A percentile compares a stretch with the other conserved stretches of the same genome.
Evolutionary conservation across 64 coral and sea anemone genomes (phyloP).

Genomic region (Platygyra sinensis): DNA sequence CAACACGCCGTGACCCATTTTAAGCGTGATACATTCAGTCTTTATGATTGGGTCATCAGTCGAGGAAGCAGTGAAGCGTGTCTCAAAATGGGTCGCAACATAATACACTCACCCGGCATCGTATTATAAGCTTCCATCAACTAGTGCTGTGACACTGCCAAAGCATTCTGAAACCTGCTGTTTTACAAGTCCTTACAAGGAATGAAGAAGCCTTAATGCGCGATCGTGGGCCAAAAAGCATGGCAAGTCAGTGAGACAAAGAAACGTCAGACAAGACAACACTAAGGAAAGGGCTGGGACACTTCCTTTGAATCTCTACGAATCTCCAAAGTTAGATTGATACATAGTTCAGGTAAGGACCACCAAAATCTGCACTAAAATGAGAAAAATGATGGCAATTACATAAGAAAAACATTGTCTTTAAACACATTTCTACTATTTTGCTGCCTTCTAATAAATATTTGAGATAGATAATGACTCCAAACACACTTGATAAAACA

Average conservation of each 20-base stretch:
- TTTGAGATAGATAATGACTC: constrained; percentile 51
- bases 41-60: constrained; percentile 60
- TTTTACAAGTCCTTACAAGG: constrained; percentile 40
- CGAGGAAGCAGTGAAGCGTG: constrained; percentile 47
- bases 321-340: constrained; percentile 71
- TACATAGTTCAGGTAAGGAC: constrained; percentile 50
- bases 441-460: constrained; percentile 71
- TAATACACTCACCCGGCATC: constrained; percentile 51
- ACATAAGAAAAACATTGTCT: constrained; percentile 61
- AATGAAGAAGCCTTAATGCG: constrained; percentile 66
- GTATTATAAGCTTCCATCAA: constrained; percentile 52
- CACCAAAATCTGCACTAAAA: constrained; percentile 57
- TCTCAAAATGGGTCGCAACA: constrained; percentile 41
- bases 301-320: constrained; percentile 69
- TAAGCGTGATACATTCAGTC: constrained; percentile 46
- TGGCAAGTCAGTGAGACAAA: constrained; percentile 67
- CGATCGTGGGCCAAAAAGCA: constrained; percentile 56
- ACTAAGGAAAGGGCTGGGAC: constrained; percentile 62
- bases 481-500: constrained; percentile 47
- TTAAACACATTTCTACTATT: constrained; percentile 68
- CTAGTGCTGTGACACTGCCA: constrained; percentile 25
- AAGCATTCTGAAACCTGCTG: constrained; percentile 53
- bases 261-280: constrained; percentile 64
- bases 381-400: constrained; percentile 48
- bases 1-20: constrained; percentile 51